These are phyloP conservation scores for Drosophila vallismaia DNA, from an alignment of 2,888 invertebrate genomes.

Conservation along the genomic window DNA sequence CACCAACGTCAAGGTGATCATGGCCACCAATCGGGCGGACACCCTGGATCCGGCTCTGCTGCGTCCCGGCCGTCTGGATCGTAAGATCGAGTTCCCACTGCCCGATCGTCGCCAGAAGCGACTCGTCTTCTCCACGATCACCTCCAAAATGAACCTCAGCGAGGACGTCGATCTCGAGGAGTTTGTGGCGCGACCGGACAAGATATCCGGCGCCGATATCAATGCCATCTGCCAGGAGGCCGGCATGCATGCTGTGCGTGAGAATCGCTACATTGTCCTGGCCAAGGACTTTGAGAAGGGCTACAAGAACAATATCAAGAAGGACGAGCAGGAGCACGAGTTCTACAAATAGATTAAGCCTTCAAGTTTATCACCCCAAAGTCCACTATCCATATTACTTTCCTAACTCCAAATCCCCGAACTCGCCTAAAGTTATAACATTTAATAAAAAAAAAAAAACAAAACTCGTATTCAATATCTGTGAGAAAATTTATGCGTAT, in stretches of 20 bases:
- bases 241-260: conserved; percentile 99
- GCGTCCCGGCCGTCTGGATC: conserved; percentile 93
- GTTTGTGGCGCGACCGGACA: conserved; percentile 98
- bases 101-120: conserved; percentile 96
- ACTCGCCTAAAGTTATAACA: conserved; percentile 21
- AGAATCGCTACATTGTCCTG: conserved; percentile 98
- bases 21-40: conserved; percentile 99
- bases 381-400: not conserved
- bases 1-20: conserved; percentile 99
- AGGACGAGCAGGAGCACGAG: conserved; percentile 98
- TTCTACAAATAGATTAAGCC: conserved; percentile 94
- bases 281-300: conserved; percentile 99
- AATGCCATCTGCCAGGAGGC: conserved; percentile 99
- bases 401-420: conserved; percentile 7
- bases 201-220: conserved; percentile 99
- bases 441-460: conserved; percentile 32
- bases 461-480: conserved; percentile 18
- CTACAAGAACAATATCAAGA: conserved; percentile 99
- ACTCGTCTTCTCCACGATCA: conserved; percentile 98
- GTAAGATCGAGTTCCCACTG: conserved; percentile 99
- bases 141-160: conserved; percentile 97
- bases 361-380: not conserved
- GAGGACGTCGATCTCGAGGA: conserved; percentile 99
- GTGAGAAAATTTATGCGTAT: not conserved
- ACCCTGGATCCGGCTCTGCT: conserved; percentile 95